Evolutionary conservation across 2,113 vertebrate genomes (phyloP), one percentile per base, ranked within the genome.

Genomic region (Calcarius ornatus): DNA sequence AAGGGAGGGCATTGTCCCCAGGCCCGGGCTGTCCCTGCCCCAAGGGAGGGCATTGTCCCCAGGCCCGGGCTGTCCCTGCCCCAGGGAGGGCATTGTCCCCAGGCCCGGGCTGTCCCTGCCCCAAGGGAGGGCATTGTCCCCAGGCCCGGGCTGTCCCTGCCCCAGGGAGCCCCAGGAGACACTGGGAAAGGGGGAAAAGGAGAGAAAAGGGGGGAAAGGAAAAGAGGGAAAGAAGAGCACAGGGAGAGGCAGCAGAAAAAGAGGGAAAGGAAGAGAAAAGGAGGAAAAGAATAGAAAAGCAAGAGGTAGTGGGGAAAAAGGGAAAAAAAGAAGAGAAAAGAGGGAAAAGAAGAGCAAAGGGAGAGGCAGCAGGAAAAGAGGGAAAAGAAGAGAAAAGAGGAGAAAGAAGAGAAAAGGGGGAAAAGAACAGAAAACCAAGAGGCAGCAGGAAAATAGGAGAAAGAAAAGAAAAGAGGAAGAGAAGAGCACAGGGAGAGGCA

Each of bases 101-200:
- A 0, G n/a, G 31, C 70, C 73, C 35, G 23, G 85, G 6, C 35
- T 37, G 88, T 27, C 90, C 22, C 45, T 9, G 48, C 81, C 79
- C 96, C 85, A 90, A 87, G 91, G 63, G 78, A 82, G 65, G 47
- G 27, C 82, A 56, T 94, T 88, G 85, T 96, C 43, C 28, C 89
- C 15, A 0, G 31, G 31, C 70, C 73, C 35, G 23, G 85, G 6
- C 35, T 37, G 88, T 27, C 90, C 22, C 45, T 9, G 85, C 85
- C 83, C 93, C 40, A 9, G 19, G 31, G 15, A n/a, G 33, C 53
- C 42, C 4, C 31, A 8, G 38, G 40, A 80, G 71, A 92, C 86
- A 92, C 8, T 9, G 48, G 48, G 48, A 9, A 27, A 50, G 48
- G 48, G 48, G 24, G 24, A 25, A 87, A 28, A 30, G 11, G 15